These are phyloP conservation scores for Apodemus agrarius DNA, from an alignment of 2,797 vertebrate species.

Conservation along the genomic window DNA sequence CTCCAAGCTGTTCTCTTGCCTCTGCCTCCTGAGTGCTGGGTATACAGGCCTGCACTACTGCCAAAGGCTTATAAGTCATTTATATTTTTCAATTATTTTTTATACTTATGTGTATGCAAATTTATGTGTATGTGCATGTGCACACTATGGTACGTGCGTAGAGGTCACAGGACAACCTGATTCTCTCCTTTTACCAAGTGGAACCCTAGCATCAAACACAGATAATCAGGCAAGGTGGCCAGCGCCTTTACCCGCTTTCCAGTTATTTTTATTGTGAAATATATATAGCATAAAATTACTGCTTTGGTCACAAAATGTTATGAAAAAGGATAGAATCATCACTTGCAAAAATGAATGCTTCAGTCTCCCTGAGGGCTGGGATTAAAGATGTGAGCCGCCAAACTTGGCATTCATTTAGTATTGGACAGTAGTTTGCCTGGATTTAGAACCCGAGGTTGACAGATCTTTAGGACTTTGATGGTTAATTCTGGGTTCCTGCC, in stretches of 20 bases:
- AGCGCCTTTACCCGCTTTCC: background rate
- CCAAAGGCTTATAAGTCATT: background rate
- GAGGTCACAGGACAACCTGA: background rate
- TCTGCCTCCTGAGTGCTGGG: background rate
- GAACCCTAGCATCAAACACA: background rate
- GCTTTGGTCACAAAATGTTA: background rate
- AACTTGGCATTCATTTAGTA: background rate
- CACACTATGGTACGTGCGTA: background rate
- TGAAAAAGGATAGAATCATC: background rate
- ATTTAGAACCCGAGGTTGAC: background rate
- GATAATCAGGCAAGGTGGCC: background rate
- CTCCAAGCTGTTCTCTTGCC: background rate
- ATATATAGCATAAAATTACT: background rate
- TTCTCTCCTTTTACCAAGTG: background rate
- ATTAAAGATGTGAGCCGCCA: background rate
- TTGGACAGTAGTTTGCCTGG: background rate
- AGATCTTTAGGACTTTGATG: background rate
- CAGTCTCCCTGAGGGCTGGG: background rate
- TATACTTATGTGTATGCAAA: background rate
- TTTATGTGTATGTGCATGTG: background rate
- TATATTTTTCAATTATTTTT: background rate
- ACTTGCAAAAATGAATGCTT: background rate
- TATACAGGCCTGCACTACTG: background rate
- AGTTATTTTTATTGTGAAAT: conserved; percentile 35
- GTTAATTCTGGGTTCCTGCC: background rate